Evolutionary conservation across 92 coral and sea anemone species (phyloP), one percentile per base, ranked within the genome.

Genomic region (Diadumene lineata): DNA sequence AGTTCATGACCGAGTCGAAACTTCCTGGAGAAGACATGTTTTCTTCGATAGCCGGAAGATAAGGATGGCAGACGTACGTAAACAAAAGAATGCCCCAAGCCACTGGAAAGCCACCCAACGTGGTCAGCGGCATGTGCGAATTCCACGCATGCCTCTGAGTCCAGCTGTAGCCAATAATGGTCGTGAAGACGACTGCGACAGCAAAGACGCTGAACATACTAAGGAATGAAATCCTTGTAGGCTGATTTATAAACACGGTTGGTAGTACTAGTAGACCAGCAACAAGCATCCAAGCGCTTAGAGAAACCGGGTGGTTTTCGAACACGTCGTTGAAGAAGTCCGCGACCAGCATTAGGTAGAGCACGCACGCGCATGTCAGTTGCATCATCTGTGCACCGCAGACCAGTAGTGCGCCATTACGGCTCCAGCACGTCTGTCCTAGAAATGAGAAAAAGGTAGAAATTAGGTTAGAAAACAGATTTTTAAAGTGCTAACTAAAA

Each of bases 181-280:
- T 84, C 38, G 75, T 66, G 68, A 89, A 96, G 17, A 96, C 99
- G 62, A 92, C 76, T 0, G 92, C 81, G 1, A 96, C 86, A 2
- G 99, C 90, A 25, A 96, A 90, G n/a, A 96, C 97, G 61, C 99
- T 96, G 72, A 96, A 89, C 99, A 96, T 92, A 48, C 99, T 96
- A 68, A 96, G 88, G 90, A 92, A 92, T 4, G 99, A 96, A 67
- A 96, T 92, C n/a, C 93, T 94, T 31, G 89, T 85, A 15, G 92
- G 82, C 70, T 87, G 92, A 81, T 92, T 96, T 43, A 96, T 79
- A 72, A 96, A 96, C 55, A 96, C 96, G 1, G 89, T 78, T 17
- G 99, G 99, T 22, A 96, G 86, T 1, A 96, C 85, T 34, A 96
- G 70, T 29, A 85, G 18, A n/a, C 99, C 99, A 0, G 99, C 92